Conservation (phyloP, 2,797 vertebrate species). For the Hyperoplus immaculatus region DNA sequence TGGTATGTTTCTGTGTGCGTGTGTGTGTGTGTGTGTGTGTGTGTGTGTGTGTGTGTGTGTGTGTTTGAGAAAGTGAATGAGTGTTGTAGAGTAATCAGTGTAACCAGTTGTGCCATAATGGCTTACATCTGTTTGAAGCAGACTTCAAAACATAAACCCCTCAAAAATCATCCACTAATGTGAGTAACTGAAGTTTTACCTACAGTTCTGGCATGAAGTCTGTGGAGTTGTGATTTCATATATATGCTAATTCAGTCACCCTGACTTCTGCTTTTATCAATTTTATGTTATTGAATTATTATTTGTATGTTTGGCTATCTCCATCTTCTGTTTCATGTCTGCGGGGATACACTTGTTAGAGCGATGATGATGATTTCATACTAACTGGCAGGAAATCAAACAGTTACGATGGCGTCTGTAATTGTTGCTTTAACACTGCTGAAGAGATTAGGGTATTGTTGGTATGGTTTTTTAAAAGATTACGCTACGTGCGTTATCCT, state of each 20-base stretch:
- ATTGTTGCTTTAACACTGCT: slow-evolving; percentile 78
- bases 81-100: slow-evolving; percentile 72
- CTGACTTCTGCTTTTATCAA: background rate
- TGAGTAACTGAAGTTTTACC: slow-evolving; percentile 47
- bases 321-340: slow-evolving; percentile 35
- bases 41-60: background rate
- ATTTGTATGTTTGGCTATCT: slow-evolving; percentile 34
- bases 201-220: slow-evolving; percentile 29
- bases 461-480: slow-evolving; percentile 73
- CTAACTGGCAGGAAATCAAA: slow-evolving; percentile 79
- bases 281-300: slow-evolving; percentile 7
- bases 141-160: slow-evolving; percentile 65
- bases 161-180: slow-evolving; percentile 61
- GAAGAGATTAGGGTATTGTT: slow-evolving; percentile 70
- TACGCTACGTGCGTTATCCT: slow-evolving; percentile 81
- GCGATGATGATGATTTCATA: slow-evolving; percentile 77
- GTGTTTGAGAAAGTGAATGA: background rate
- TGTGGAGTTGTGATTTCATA: background rate
- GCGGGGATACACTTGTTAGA: slow-evolving; percentile 59
- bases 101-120: slow-evolving; percentile 73
- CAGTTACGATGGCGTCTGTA: slow-evolving; percentile 70
- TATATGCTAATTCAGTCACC: slow-evolving; percentile 1
- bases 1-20: slow-evolving; percentile 8
- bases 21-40: background rate
- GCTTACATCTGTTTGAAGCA: slow-evolving; percentile 77